Evolutionary conservation across 2,113 vertebrate genomes (phyloP), one percentile per base, ranked within the genome.

Genomic region (Nerophis ophidion): DNA sequence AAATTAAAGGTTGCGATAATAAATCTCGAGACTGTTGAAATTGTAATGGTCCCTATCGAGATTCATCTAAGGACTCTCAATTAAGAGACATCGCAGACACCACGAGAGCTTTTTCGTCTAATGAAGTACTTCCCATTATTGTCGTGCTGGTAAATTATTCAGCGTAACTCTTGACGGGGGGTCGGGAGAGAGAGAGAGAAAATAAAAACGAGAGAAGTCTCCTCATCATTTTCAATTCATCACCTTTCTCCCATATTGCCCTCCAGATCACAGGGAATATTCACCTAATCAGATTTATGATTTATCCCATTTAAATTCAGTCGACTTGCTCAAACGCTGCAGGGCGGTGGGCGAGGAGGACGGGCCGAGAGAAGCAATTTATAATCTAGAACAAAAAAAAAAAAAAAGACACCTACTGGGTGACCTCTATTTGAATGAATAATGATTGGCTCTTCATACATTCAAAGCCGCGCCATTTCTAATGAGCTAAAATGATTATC

Each of bases 281-380:
- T 85, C 79, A 72, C 75, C 72, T 87, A 87, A 89, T 89, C 84
- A 87, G 77, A 86, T 89, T 83, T 87, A 86, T 89, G 80, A 90
- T 88, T 88, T 87, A 86, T 81, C 76, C 84, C 75, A 89, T 90
- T 89, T 89, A 88, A 88, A 90, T 91, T 86, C 82, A 81, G 83
- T 80, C 74, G 76, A 75, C 81, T 87, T 84, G 74, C 74, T 81
- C 73, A 81, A 77, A 82, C 63, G 61, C 72, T 63, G 61, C 76
- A 73, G 79, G 72, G 71, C n/a, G 68, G 75, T 52, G 79, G 81
- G 74, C 19, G 51, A 47, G 63, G 61, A 7, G 73, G 38, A 68
- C 33, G 17, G 72, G 73, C 50, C 38, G 63, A 65, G 54, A 57
- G 44, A 69, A 70, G 77, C 71, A 79, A 85, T 86, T 82, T 82